These are phyloP conservation scores for Cepaea nemoralis DNA, from an alignment of 1,140 invertebrate species.

Conservation along the genomic window DNA sequence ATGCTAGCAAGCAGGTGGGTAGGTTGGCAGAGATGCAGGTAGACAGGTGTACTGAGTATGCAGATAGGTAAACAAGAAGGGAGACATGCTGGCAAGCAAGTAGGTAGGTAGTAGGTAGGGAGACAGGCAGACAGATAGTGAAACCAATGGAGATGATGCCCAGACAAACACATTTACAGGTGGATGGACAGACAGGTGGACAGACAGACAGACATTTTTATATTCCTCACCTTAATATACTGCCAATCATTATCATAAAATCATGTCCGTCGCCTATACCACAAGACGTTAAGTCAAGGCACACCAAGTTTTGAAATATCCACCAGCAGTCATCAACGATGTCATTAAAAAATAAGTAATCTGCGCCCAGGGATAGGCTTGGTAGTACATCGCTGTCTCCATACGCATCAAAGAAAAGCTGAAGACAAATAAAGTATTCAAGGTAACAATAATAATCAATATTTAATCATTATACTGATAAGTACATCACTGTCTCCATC, in stretches of 20 bases:
- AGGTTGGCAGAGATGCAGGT: too few species aligned
- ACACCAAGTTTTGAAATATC: background rate
- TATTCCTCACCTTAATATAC: background rate
- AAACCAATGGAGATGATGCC: too few species aligned
- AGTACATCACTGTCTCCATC: background rate
- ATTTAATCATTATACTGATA: too few species aligned
- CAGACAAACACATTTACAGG: too few species aligned
- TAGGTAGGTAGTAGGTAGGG: too few species aligned
- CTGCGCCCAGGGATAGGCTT: background rate
- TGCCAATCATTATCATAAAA: background rate
- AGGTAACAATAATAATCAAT: too few species aligned
- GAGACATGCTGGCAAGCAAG: too few species aligned
- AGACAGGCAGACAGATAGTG: too few species aligned
- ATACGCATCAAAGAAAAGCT: constrained; percentile 23
- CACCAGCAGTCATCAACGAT: constrained; percentile 14
- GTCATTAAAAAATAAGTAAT: background rate
- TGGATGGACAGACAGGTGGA: too few species aligned
- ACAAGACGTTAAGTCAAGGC: constrained; percentile 9
- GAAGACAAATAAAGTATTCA: background rate
- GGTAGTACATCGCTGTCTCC: background rate
- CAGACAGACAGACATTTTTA: background rate
- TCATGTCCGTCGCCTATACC: constrained; percentile 3
- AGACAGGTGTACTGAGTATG: too few species aligned
- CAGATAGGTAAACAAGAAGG: too few species aligned
- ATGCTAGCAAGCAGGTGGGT: too few species aligned